Evolutionary conservation across 2,888 invertebrate genomes (phyloP).

Genomic region (Limenitis camilla): DNA sequence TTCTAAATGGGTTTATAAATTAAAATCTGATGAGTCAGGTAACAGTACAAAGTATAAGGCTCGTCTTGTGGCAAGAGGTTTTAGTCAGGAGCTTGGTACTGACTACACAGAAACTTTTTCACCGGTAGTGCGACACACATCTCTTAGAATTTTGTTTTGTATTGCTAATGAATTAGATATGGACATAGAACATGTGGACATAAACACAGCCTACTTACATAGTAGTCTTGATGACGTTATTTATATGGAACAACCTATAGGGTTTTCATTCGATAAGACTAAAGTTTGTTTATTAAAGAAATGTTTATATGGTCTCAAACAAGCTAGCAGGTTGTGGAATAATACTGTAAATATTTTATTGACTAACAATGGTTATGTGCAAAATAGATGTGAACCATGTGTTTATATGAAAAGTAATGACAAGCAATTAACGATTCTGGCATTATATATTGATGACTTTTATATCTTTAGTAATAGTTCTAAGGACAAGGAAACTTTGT

Average conservation of each 20-base stretch:
- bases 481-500: neutral
- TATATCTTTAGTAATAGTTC: neutral
- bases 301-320: neutral
- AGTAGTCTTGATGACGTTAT: neutral
- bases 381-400: conserved; percentile 14
- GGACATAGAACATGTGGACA: neutral
- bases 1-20: conserved; percentile 24
- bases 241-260: neutral
- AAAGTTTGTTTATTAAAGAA: conserved; percentile 3
- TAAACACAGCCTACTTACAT: conserved; percentile 2
- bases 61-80: conserved; percentile 23
- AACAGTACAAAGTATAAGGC: conserved; percentile 20
- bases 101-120: conserved; percentile 24
- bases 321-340: neutral
- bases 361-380: neutral
- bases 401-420: conserved; percentile 10
- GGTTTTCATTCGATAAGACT: neutral
- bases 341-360: neutral
- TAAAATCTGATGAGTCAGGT: conserved; percentile 15
- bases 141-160: conserved; percentile 15
- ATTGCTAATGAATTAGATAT: neutral
- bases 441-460: conserved; percentile 1
- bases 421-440: neutral
- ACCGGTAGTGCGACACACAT: conserved; percentile 19
- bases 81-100: conserved; percentile 16